Evolutionary conservation across 2,113 vertebrate species (phyloP).

Genomic region (Dasypus novemcinctus): DNA sequence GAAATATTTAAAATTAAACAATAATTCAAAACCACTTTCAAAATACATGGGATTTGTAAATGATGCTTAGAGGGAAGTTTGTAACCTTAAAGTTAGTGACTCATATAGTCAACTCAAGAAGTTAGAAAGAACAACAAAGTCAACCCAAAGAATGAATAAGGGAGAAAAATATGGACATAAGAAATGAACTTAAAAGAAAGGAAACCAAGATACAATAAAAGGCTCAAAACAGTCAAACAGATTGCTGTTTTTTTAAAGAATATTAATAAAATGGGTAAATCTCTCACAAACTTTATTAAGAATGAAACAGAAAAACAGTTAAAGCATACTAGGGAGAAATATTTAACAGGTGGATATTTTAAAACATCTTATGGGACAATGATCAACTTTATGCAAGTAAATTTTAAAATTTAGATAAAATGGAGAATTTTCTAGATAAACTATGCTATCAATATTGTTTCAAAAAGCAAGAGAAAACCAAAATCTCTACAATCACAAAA

Average conservation of each 20-base stretch:
- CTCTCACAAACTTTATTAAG: background rate
- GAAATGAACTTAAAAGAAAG: background rate
- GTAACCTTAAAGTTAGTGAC: background rate
- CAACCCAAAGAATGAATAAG: background rate
- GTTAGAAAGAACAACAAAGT: background rate
- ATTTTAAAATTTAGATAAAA: slow-evolving; percentile 7
- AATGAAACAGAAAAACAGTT: background rate
- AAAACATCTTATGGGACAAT: background rate
- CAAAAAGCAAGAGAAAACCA: background rate
- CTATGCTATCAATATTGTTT: background rate
- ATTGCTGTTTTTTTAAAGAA: background rate
- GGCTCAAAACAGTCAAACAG: background rate
- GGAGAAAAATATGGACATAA: background rate
- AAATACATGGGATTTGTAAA: background rate
- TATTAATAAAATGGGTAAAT: background rate
- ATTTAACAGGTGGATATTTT: background rate
- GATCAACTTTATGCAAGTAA: background rate
- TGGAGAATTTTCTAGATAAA: background rate
- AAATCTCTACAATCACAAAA: background rate
- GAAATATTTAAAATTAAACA: background rate
- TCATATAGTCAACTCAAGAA: background rate
- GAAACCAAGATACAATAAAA: background rate
- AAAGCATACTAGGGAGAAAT: background rate
- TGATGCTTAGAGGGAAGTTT: background rate
- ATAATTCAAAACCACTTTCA: background rate